Base-by-base conservation (phyloP, 1,140 invertebrate genomes). In the Bombus turneri region DNA sequence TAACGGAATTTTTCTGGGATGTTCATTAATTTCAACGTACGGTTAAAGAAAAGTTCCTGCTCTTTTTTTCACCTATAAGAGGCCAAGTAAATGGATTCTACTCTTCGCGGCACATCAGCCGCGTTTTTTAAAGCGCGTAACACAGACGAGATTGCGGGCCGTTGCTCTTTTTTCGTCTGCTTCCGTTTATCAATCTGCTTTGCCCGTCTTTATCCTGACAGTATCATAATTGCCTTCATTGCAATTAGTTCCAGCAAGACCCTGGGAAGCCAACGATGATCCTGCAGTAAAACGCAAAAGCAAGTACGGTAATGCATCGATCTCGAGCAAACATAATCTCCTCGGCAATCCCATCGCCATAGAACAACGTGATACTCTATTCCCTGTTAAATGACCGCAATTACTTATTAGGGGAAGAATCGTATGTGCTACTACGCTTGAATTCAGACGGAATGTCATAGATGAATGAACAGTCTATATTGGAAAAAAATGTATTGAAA, bases 171-270 rank as follows among this genome's bases (percentile, higher is more conserved):
- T 62, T 78, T 34, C 66, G 1, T 28, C 4, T 3, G 39, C 13
- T 43, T 62, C n/a, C 66, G 82, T 71, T 84, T 72, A 78, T 80
- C 83, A 43, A 79, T 78, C 75, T 69, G 59, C 57, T 47, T 77
- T 41, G 72, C 25, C 34, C 28, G 64, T 69, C 82, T 69, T 59
- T 77, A 84, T 78, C 82, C 37, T 37, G 83, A 72, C 83, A 47
- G 66, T 72, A 80, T 80, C 76, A 80, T 72, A 85, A 85, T 80
- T 80, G 79, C 76, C 62, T 43, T 31, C 64, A 78, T 78, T 25
- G 82, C 47, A 77, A 83, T 83, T 83, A 83, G 82, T 83, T 83
- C 74, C 74, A 78, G 9, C 66, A 41, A 9, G 37, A 31, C n/a
- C 41, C 25, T 31, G 43, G 25, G n/a, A 37, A 43, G 77, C 64